Evolutionary conservation across 2,113 vertebrate species (phyloP), one percentile per base, ranked within the genome.

Genomic region (Cynoglossus semilaevis): DNA sequence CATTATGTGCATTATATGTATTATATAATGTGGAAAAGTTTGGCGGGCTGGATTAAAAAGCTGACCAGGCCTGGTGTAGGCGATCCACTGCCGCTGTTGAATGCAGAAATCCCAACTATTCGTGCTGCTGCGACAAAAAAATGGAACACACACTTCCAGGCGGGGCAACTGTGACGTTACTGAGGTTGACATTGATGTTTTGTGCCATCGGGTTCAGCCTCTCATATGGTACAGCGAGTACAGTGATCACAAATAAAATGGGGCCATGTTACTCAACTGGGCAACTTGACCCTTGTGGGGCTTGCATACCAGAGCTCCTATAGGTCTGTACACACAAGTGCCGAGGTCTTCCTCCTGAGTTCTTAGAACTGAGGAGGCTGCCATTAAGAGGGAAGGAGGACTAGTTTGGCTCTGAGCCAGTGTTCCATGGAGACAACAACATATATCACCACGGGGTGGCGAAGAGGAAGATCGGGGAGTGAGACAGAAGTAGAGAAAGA

Each of bases 391-490:
- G 66, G 69, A 70, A 9, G 69, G 71, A 70, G 81, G 76, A 70
- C 59, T 82, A 63, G 46, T 70, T 85, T 86, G 89, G 82, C 69
- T 67, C 57, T 1, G 52, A 74, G 81, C 81, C 77, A 81, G 83
- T 48, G 74, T 84, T 91, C 85, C 85, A 83, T 76, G 81, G 87
- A 88, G 87, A 91, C 84, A 85, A 88, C 88, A 88, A 87, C 85
- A 85, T 90, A 90, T 89, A 88, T 89, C 89, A 87, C 81, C 67
- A 64, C 78, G 77, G 85, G 70, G 71, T 74, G 74, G 77, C 65
- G 51, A 73, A 73, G 72, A 81, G 69, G 66, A 43, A 73, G 76
- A 80, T 77, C 65, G 76, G 51, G 42, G 63, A 72, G 54, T 55
- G 71, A 78, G 79, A 77, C 74, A 76, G 82, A 72, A 81, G 76